Conservation (phyloP, 2,888 invertebrate species). For the Apotomis capreana region DNA sequence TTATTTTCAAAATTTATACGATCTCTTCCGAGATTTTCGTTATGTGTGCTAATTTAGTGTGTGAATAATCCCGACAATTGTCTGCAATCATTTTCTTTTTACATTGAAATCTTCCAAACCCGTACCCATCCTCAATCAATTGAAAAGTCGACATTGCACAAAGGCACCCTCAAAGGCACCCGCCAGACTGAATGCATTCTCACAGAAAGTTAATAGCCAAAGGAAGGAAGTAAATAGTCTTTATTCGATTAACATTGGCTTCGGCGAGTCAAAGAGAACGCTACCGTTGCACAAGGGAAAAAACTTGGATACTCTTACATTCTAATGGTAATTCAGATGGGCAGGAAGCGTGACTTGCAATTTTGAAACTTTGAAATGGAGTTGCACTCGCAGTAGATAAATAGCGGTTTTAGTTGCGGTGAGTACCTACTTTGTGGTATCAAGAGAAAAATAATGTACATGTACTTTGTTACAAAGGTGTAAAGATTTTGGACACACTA, state of each 20-base stretch:
- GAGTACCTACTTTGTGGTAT: too few species aligned
- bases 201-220: constrained; percentile 44
- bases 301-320: constrained; percentile 29
- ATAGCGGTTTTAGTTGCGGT: background rate
- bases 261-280: constrained; percentile 54
- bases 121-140: constrained; percentile 28
- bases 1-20: too few species aligned
- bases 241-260: constrained; percentile 66
- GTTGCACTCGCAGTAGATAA: constrained; percentile 16
- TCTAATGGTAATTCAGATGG: constrained; percentile 32
- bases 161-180: constrained; percentile 32
- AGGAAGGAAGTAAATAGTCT: constrained; percentile 74
- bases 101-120: background rate
- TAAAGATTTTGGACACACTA: too few species aligned
- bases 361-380: constrained; percentile 16
- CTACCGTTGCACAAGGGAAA: constrained; percentile 56
- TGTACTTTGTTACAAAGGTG: too few species aligned
- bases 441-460: too few species aligned
- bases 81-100: background rate
- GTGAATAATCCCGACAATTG: background rate
- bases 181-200: constrained; percentile 42
- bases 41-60: too few species aligned
- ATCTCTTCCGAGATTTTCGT: too few species aligned
- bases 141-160: constrained; percentile 15
- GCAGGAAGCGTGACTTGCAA: constrained; percentile 37